phyloP scores from a whole-genome alignment of 2,113 vertebrate genomes.

The Heteronetta atricapilla region DNA sequence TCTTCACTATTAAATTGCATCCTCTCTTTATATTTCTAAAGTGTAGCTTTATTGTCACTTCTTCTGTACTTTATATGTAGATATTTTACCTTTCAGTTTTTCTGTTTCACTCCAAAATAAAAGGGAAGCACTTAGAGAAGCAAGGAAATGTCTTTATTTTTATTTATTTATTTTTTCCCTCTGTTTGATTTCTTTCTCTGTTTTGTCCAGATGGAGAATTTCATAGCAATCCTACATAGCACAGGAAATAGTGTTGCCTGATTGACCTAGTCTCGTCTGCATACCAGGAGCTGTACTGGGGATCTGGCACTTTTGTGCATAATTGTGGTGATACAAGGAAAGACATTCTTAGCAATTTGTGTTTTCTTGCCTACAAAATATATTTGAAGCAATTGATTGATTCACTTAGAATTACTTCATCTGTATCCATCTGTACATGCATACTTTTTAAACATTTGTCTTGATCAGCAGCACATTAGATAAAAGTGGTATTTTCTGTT shows the following conservation, averaged over 20 bases:
- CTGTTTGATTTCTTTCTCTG: background rate
- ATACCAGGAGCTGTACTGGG: background rate
- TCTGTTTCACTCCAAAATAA: background rate
- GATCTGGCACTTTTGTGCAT: background rate
- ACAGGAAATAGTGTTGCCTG: background rate
- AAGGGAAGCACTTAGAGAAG: background rate
- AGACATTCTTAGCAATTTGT: background rate
- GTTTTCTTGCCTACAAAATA: background rate
- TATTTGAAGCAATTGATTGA: background rate
- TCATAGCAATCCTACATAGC: background rate
- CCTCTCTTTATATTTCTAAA: background rate
- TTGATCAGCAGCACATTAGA: background rate
- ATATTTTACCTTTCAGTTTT: fast-evolving
- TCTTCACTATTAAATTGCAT: background rate
- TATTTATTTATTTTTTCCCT: background rate
- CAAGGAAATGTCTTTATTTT: background rate
- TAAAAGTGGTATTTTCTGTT: background rate
- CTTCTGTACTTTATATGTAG: background rate
- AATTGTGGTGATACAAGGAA: background rate
- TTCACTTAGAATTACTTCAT: background rate
- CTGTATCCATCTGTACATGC: background rate
- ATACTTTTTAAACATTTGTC: background rate
- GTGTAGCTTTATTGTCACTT: background rate
- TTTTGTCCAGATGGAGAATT: background rate
- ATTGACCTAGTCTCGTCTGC: background rate